Evolutionary conservation across 2,888 invertebrate species (phyloP), one percentile per base, ranked within the genome.

Genomic region (Drosophila colorata): DNA sequence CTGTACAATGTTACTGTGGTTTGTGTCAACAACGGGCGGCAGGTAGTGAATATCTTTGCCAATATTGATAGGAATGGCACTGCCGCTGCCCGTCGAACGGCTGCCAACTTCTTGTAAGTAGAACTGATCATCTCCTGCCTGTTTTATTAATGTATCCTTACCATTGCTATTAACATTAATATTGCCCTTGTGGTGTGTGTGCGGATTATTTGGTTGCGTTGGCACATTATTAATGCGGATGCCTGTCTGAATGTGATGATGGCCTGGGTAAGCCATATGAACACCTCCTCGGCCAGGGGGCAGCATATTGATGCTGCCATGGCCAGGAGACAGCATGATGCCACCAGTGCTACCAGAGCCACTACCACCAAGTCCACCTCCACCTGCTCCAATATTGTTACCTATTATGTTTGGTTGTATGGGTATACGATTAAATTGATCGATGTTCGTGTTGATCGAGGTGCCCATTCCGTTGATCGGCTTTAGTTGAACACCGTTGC

Each of bases 191-290:
- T 90, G 85, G 68, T 87, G 79, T 57, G 91, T 89, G 80, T 91
- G 75, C 14, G 43, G 74, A 56, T 72, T 85, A 80, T 88, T 89
- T 59, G 90, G 90, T 48, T 91, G 90, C 47, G 91, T 91, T 83
- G 91, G 91, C 53, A 91, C 91, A 85, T 92, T 92, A 71, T 92
- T 92, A 56, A 92, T 91, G 37, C 92, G 82, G 59, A 92, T 91
- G 46, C 92, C 92, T 13, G 90, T 90, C 65, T 91, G 91, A 31
- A 89, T 85, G 47, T 79, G 82, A 64, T 90, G 90, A 55, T 90
- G 90, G 25, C 84, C 81, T 2, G 80, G 85, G 47, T 89, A 87
- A 6, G 78, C 74, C 18, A 80, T 77, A 33, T 87, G 87, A 2
- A 78, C 69, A 11, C 87, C 88, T 31, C 86, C 82, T 9, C 77